Base-by-base conservation (phyloP, 2,797 vertebrate species). In the Apogon talboti region DNA sequence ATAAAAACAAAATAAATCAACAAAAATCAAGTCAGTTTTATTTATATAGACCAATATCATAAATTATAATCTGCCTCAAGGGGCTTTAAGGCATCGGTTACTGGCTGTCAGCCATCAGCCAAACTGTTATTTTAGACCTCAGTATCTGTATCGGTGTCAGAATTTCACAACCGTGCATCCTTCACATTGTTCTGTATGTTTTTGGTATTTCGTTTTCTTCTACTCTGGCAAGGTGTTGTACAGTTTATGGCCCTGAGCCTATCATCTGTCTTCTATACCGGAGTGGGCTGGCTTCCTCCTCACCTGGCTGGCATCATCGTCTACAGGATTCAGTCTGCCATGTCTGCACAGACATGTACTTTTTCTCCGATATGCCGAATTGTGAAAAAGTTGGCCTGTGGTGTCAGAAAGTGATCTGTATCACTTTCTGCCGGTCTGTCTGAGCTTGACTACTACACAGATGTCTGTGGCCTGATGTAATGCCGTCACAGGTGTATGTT, bases 351-450 rank as follows among this genome's bases (percentile, higher is more conserved):
- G 53, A 59, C 37, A 47, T 43, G 28, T 40, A 44, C 69, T 66
- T 71, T 19, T 51, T 51, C 28, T 37, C 18, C 0, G 2, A 16
- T 4, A 24, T 55, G 49, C 16, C 13, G 46, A 49, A 53, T 21
- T 69, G 46, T 52, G 48, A 54, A 57, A 37, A 16, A 44, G 43
- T 60, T 54, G 11, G 43, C 11, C n/a, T 56, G 47, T 7, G 2
- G 50, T 51, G 43, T 58, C 18, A 37, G 46, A 33, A 75, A 52
- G 19, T 1, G 4, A 45, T 21, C 19, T 12, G 24, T 66, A 66
- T 82, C 71, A 33, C 57, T 78, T 71, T 73, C 66, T 55, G 67
- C 46, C 16, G 43, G 21, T 64, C 49, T 66, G 63, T 77, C 74
- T 66, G 28, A 55, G 52, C 37, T 15, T 21, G 65, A 60, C 21